Evolutionary conservation across 2,113 vertebrate species (phyloP), one percentile per base, ranked within the genome.

Genomic region (Halcyon senegalensis): DNA sequence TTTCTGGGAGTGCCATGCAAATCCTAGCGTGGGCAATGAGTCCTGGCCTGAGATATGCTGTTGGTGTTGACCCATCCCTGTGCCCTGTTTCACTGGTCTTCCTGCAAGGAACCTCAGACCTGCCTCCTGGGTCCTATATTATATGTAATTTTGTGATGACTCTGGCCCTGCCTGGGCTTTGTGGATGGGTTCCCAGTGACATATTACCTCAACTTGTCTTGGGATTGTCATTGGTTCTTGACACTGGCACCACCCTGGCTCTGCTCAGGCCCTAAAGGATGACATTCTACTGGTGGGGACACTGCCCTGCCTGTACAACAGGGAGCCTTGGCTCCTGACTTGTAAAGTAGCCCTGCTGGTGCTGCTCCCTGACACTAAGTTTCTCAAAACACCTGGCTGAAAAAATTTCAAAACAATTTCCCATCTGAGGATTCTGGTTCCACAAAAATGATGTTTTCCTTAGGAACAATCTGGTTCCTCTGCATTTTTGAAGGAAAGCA

Each of bases 21-120:
- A 4, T 28, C n/a, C 28, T 41, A 10, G 20, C 1, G 1, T 63
- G 27, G 41, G 28, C 31, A 72, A 6, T 0, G 3, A 60, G 33
- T n/a, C 31, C 43, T 59, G 53, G 20, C 25, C n/a, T 80, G 35
- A 56, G 21, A 25, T 50, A 23, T 2, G 0, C 8, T 77, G 3
- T 5, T 10, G 63, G 3, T 12, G 14, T 68, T 66, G 39, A 12
- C 35, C 37, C 44, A 84, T 28, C 44, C 33, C 28, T 33, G 13
- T 80, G 68, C 28, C 8, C 16, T 59, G 37, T 31, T 55, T 10
- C 19, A 3, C 11, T 11, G 9, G 30, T 53, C 41, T 15, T 87
- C 27, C 30, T 70, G 13, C 10, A 59, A 53, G 17, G 7, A 58
- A 0, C 1, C 9, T 11, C 6, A 72, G 31, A 59, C 50, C 44